A percentile compares a stretch with the other conserved stretches of the same genome.
These are phyloP conservation scores for Brachionus asplanchnoidis DNA, from an alignment of 1,140 invertebrate species.

Conservation along the genomic window DNA sequence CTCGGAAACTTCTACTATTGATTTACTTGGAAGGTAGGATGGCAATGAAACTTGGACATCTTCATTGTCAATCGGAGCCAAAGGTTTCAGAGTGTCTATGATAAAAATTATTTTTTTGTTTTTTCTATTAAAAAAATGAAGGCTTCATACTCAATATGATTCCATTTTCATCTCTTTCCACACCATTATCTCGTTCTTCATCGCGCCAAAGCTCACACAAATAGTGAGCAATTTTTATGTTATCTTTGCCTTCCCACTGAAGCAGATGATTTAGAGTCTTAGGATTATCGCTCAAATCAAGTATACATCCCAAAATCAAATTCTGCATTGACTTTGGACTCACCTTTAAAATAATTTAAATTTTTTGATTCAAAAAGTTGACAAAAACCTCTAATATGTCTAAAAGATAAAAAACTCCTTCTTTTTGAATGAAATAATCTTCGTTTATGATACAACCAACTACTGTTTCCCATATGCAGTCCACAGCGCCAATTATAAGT, in stretches of 20 bases:
- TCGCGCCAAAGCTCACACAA: conserved; percentile 56
- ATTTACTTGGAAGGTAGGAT: conserved; percentile 30
- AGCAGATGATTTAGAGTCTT: conserved; percentile 53
- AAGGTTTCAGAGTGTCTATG: neutral
- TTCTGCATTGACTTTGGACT: conserved; percentile 55
- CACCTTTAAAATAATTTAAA: conserved; percentile 44
- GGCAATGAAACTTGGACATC: neutral
- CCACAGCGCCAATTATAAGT: conserved; percentile 49
- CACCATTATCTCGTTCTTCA: conserved; percentile 54
- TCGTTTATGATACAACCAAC: conserved; percentile 55
- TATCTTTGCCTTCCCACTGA: conserved; percentile 52
- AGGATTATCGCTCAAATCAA: conserved; percentile 56
- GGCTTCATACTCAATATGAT: conserved; percentile 48
- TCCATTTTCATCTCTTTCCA: conserved; percentile 49
- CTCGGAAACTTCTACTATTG: conserved; percentile 53
- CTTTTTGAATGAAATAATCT: conserved; percentile 55
- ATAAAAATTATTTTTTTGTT: neutral
- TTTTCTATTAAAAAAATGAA: neutral
- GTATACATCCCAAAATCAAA: conserved; percentile 54
- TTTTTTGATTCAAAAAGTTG: neutral
- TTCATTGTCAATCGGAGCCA: conserved; percentile 17
- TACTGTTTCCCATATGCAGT: conserved; percentile 55
- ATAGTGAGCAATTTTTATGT: conserved; percentile 52
- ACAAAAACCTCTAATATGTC: conserved; percentile 54
- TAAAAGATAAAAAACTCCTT: conserved; percentile 55